Evolutionary conservation across 2,113 vertebrate genomes (phyloP).

Genomic region (Cryptomyrus ogoouensis): DNA sequence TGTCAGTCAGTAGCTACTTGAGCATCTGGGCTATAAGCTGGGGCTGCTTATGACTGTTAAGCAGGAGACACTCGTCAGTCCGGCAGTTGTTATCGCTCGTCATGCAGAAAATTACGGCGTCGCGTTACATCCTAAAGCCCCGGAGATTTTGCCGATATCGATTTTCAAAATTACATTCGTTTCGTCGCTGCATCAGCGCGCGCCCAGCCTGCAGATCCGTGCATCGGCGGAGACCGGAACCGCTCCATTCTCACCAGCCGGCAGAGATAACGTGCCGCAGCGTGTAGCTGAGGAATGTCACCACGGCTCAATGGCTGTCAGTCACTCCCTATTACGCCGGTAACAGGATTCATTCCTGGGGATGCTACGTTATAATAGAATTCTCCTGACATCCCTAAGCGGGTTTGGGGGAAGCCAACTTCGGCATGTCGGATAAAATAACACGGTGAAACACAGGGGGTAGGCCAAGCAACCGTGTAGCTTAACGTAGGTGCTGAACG

Average conservation of each 20-base stretch:
- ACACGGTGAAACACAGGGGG: neutral
- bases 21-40: neutral
- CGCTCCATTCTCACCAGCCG: neutral
- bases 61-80: neutral
- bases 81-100: constrained; percentile 29
- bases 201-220: neutral
- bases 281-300: neutral
- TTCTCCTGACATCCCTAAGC: neutral
- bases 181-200: constrained; percentile 11
- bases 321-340: neutral
- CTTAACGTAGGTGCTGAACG: neutral
- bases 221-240: neutral
- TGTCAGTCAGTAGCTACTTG: neutral
- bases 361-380: neutral
- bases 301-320: constrained; percentile 1
- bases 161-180: constrained; percentile 48
- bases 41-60: constrained; percentile 12
- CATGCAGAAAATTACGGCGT: constrained; percentile 39
- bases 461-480: neutral
- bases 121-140: constrained; percentile 40
- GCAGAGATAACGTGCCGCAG: constrained; percentile 2
- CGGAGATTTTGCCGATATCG: constrained; percentile 42
- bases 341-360: neutral
- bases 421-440: neutral
- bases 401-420: neutral